phyloP scores from a whole-genome alignment of 1,140 invertebrate genomes.

The Panonychus citri region DNA sequence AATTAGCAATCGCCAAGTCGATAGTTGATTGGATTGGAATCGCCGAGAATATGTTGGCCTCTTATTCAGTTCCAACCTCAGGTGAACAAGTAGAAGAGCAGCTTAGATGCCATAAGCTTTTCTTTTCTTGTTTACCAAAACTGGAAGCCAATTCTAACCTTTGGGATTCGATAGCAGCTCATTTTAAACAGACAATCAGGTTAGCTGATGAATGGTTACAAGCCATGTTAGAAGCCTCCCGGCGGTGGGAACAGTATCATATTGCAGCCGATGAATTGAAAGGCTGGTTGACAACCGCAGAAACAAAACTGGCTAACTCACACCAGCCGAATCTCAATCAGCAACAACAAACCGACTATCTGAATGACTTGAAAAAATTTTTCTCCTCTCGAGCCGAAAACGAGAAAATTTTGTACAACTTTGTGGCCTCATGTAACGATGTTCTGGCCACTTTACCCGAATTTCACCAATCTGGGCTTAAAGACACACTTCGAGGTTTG shows the following conservation, averaged over 20 bases:
- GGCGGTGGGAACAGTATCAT: not conserved
- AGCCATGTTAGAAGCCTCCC: not conserved
- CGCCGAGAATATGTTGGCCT: not conserved
- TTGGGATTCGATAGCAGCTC: not conserved
- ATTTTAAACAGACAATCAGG: not conserved
- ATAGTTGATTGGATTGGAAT: not conserved
- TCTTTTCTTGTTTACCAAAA: not conserved
- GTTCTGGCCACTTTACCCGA: not conserved
- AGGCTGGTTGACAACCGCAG: not conserved
- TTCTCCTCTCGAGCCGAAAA: not conserved
- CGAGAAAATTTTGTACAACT: not conserved
- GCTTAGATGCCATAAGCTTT: not conserved
- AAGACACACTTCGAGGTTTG: not conserved
- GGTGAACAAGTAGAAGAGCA: not conserved
- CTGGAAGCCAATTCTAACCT: not conserved
- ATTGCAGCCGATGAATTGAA: not conserved
- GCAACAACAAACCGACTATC: not conserved
- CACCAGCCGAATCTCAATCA: not conserved
- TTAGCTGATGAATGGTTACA: not conserved
- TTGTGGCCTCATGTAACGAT: not conserved
- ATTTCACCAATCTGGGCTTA: not conserved
- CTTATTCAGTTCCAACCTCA: not conserved
- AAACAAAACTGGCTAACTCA: not conserved
- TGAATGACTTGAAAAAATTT: not conserved
- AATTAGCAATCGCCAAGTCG: not conserved